Conservation (phyloP, 2,797 vertebrate species). For the Onychomys torridus region DNA sequence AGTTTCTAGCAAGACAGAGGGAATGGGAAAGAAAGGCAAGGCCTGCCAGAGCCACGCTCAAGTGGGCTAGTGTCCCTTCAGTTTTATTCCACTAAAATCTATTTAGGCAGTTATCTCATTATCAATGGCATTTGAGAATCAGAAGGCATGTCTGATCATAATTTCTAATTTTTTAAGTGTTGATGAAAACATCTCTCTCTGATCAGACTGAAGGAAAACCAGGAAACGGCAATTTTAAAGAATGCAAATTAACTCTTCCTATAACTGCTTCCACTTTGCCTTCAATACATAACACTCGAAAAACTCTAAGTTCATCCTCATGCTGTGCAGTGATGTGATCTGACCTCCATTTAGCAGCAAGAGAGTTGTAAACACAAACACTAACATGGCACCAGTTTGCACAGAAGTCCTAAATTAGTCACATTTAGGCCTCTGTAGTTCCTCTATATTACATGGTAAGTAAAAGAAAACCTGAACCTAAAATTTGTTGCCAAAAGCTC, state of each 20-base stretch:
- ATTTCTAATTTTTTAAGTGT: neutral
- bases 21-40: neutral
- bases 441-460: neutral
- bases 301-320: neutral
- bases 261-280: neutral
- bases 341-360: neutral
- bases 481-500: neutral
- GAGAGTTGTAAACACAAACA: neutral
- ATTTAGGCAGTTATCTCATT: neutral
- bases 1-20: neutral
- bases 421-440: neutral
- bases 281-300: neutral
- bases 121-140: neutral
- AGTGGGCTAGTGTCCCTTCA: neutral
- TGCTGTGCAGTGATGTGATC: neutral
- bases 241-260: neutral
- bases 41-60: neutral
- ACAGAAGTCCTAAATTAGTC: neutral
- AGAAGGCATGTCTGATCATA: neutral
- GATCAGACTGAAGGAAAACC: neutral
- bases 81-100: neutral
- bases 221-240: neutral
- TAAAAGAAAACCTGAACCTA: neutral
- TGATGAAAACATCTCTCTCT: neutral
- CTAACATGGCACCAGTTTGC: neutral